Percentiles rank a stretch among this genome's conserved stretches.
phyloP scores from a whole-genome alignment of 2,888 invertebrate species.

The Tipula helvola region DNA sequence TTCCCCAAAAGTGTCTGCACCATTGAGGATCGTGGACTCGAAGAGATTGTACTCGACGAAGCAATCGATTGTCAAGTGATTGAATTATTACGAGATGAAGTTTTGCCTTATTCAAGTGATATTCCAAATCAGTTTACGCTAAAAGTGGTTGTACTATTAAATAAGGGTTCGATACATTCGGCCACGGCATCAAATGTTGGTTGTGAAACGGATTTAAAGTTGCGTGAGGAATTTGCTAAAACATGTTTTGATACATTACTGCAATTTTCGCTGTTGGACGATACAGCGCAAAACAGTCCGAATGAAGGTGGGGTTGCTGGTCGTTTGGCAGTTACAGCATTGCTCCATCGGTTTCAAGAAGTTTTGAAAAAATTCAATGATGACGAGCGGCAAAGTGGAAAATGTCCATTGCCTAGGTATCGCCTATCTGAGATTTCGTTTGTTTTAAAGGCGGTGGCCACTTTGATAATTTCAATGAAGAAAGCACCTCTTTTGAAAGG shows the following conservation, averaged over 20 bases:
- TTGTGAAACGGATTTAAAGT: slow-evolving; percentile 64
- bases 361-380: slow-evolving; percentile 79
- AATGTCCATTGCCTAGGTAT: slow-evolving; percentile 80
- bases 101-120: slow-evolving; percentile 63
- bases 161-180: slow-evolving; percentile 76
- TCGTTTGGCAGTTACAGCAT: slow-evolving; percentile 77
- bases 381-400: slow-evolving; percentile 70
- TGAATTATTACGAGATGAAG: slow-evolving; percentile 66
- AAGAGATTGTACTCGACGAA: slow-evolving; percentile 53
- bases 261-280: slow-evolving; percentile 81
- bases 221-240: slow-evolving; percentile 91
- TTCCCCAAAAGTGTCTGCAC: slow-evolving; percentile 55
- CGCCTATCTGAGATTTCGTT: slow-evolving; percentile 91
- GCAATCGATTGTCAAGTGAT: slow-evolving; percentile 74
- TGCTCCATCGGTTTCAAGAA: slow-evolving; percentile 85
- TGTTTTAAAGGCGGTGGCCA: slow-evolving; percentile 87
- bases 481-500: slow-evolving; percentile 79
- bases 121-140: slow-evolving; percentile 73
- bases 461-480: slow-evolving; percentile 82
- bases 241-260: slow-evolving; percentile 91
- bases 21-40: slow-evolving; percentile 43
- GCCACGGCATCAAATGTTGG: slow-evolving; percentile 49
- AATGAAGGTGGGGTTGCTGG: slow-evolving; percentile 49
- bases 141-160: slow-evolving; percentile 68
- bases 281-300: slow-evolving; percentile 27